Evolutionary conservation across 2,888 invertebrate genomes (phyloP).

Genomic region (Trilocha varians): DNA sequence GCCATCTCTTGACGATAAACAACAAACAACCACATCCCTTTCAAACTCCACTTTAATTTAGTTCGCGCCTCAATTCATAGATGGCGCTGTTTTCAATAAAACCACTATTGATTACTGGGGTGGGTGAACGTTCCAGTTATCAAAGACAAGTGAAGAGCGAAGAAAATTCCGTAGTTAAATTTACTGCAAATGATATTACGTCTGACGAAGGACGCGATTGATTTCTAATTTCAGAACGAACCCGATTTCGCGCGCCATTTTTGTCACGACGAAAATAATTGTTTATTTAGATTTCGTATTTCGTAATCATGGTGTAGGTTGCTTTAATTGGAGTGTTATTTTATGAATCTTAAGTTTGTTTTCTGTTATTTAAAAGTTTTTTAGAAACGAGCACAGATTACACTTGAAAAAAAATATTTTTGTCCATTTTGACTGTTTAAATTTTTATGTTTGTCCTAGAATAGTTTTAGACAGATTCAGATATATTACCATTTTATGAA

Average conservation of each 20-base stretch:
- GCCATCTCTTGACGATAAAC: not conserved
- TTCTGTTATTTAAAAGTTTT: no score
- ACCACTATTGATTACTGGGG: not conserved
- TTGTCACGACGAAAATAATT: not conserved
- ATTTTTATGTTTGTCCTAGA: no score
- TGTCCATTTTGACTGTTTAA: no score
- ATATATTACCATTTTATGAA: no score
- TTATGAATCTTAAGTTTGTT: no score
- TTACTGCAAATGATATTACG: not conserved
- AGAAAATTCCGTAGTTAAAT: not conserved
- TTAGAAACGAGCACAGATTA: no score
- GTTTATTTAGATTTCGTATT: no score
- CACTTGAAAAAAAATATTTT: no score
- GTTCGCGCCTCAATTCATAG: not conserved
- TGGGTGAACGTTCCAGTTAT: not conserved
- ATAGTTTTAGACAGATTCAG: no score
- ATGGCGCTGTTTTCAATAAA: not conserved
- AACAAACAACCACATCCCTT: not conserved
- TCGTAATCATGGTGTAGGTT: no score
- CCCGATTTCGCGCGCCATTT: not conserved
- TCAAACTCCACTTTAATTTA: not conserved
- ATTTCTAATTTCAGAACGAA: not conserved
- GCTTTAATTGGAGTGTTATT: no score
- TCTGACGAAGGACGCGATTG: not conserved
- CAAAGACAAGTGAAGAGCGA: not conserved